phyloP scores from a whole-genome alignment of 2,797 vertebrate species.

The Carcharodon carcharias region DNA sequence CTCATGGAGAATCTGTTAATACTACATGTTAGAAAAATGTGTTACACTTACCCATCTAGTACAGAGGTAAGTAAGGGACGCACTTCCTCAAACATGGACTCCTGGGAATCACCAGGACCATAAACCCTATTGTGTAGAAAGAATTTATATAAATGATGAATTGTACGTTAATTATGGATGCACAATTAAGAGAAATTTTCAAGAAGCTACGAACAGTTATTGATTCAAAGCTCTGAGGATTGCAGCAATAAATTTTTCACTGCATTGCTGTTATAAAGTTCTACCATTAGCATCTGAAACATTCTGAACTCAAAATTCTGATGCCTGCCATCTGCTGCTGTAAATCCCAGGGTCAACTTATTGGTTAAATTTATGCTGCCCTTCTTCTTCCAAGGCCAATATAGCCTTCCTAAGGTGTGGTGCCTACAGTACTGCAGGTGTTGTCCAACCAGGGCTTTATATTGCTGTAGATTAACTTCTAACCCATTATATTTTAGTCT shows the following conservation, averaged over 20 bases:
- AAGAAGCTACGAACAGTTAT: not conserved
- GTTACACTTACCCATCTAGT: constrained; percentile 67
- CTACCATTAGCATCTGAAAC: not conserved
- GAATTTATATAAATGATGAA: not conserved
- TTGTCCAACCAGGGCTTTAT: no score
- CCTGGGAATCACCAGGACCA: constrained; percentile 62
- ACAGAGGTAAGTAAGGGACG: constrained; percentile 70
- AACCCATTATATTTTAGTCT: no score
- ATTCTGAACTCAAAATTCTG: not conserved
- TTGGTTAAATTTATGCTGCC: no score
- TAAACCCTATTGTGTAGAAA: constrained; percentile 60
- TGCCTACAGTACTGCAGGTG: no score
- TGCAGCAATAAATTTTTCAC: not conserved
- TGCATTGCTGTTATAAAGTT: not conserved
- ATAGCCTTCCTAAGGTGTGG: no score
- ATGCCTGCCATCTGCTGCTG: not conserved
- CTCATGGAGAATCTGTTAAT: no score
- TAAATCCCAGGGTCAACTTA: not conserved
- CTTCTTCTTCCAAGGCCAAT: no score
- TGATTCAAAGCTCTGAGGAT: not conserved
- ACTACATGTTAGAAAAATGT: not conserved
- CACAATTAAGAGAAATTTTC: not conserved
- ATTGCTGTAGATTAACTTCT: no score
- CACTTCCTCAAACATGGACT: constrained; percentile 66
- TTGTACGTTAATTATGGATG: not conserved